phyloP scores from a whole-genome alignment of 2,888 invertebrate genomes.

The Palloptera scutellata region DNA sequence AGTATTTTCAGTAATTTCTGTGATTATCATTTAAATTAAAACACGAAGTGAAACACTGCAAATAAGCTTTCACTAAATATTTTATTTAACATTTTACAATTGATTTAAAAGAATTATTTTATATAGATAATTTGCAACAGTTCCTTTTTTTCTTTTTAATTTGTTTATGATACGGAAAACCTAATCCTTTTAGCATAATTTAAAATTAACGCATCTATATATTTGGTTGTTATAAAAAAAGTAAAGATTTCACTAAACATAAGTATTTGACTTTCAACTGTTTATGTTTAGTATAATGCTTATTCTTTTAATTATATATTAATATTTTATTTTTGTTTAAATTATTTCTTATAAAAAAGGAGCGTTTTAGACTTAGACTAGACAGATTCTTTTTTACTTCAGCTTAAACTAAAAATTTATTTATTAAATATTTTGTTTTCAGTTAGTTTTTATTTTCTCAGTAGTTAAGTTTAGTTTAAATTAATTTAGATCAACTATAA shows the following conservation, averaged over 20 bases:
- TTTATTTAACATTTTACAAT: constrained; percentile 17
- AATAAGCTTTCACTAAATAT: constrained; percentile 13
- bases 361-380: constrained; percentile 22
- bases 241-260: not conserved
- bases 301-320: constrained; percentile 2
- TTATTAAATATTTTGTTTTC: constrained; percentile 7
- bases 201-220: no score
- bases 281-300: not conserved
- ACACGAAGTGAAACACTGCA: constrained; percentile 6
- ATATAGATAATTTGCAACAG: constrained; percentile 3
- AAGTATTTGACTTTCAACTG: constrained; percentile 7
- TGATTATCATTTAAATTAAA: constrained; percentile 21
- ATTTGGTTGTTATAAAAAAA: constrained; percentile 25
- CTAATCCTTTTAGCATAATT: no score
- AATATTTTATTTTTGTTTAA: not conserved
- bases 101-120: constrained; percentile 7
- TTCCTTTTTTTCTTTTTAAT: constrained; percentile 14
- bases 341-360: constrained; percentile 22
- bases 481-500: constrained; percentile 27
- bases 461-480: constrained; percentile 20
- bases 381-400: constrained; percentile 2
- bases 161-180: not conserved
- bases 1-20: not conserved
- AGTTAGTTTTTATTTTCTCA: constrained; percentile 10
- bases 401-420: constrained; percentile 20